Conservation (phyloP, 2,888 invertebrate species). For the Drosophila quinaria region DNA sequence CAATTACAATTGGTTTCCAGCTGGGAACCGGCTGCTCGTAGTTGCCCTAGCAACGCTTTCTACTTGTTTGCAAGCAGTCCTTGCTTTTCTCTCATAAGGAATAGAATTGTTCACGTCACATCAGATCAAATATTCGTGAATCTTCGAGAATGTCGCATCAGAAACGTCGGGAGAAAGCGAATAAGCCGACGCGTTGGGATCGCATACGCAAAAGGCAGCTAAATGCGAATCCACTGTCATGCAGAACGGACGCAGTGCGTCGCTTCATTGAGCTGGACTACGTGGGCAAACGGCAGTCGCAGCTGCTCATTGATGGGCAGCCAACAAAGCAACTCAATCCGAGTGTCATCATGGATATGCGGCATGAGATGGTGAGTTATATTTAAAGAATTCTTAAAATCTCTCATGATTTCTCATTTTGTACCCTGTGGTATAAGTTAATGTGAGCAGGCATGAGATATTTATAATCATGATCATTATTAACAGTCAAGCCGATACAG, state of each 20-base stretch:
- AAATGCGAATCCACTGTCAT: constrained; percentile 54
- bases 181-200: constrained; percentile 85
- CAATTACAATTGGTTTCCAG: background rate
- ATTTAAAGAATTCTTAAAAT: background rate
- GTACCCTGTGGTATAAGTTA: no score
- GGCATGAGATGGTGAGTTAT: constrained; percentile 83
- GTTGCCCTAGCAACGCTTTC: constrained; percentile 57
- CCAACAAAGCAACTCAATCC: constrained; percentile 76
- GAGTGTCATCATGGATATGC: constrained; percentile 84
- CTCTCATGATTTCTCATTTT: background rate
- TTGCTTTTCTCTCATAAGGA: constrained; percentile 1
- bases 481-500: no score
- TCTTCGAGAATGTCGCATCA: constrained; percentile 46
- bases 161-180: constrained; percentile 70
- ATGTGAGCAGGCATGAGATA: no score
- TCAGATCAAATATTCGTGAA: background rate
- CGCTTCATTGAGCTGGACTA: constrained; percentile 84
- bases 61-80: constrained; percentile 52
- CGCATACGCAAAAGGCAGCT: constrained; percentile 84
- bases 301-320: constrained; percentile 76
- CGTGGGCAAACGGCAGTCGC: constrained; percentile 76
- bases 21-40: constrained; percentile 18
- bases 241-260: constrained; percentile 83
- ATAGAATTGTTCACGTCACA: background rate
- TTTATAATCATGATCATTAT: no score